Base-by-base conservation (phyloP, 2,888 invertebrate species). In the Ennomos quercinarius region DNA sequence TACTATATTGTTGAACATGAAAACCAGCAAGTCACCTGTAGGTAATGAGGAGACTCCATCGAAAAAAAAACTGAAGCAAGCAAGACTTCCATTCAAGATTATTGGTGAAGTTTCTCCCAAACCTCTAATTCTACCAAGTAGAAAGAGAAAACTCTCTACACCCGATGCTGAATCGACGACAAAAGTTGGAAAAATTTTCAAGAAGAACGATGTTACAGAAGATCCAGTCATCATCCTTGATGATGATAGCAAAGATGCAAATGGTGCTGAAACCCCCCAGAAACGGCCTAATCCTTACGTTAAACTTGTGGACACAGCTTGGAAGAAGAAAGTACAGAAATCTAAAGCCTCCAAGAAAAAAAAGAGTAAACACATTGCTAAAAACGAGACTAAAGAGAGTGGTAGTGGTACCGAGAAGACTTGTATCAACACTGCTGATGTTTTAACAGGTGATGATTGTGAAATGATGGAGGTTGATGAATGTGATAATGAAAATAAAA, bases 21-120 rank as follows among this genome's bases (percentile, higher is more conserved):
- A 91, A 81, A 83, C 87, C 60, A 84, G 73, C 47, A 88, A 87
- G 68, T 82, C 86, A 11, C 83, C 87, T 10, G 85, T 83, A 57
- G 81, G 77, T 64, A 77, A 76, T 50, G 86, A 87, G 68, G 76
- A 87, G 67, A 91, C 90, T 43, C 91, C 92, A 38, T 88, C 91
- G 10, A 91, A 89, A 76, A 95, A 94, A 76, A 94, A 94, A 73
- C 79, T 95, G 53, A 93, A 93, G 66, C 95, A 95, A 80, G 94
- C 94, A 65, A 91, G 94, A 68, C 86, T 95, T 65, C 94, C 94
- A 65, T 95, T 95, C 74, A 94, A 93, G 84, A 73, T 93, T 64
- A 79, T 94, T 52, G 87, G 92, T 61, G 91, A 91, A 74, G 81
- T 75, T 48, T 84, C 92, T 39, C 83, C 91, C 27, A 79, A 79